Percentiles rank a stretch among this genome's conserved stretches.
Conservation (phyloP, 2,113 vertebrate species). For the Hippopotamus amphibius region DNA sequence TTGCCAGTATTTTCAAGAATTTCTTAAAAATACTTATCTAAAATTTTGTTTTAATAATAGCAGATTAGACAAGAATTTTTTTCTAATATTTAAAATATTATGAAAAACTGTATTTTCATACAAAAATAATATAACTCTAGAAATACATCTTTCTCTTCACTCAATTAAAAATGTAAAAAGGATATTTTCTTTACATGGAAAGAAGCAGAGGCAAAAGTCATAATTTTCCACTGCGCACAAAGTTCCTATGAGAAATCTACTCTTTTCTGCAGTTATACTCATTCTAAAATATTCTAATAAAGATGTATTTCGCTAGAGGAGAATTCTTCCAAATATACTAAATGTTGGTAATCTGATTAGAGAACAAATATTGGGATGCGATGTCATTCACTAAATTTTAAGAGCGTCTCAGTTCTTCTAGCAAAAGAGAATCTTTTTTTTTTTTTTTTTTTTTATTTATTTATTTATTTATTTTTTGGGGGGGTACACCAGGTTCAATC, state of each 20-base stretch:
- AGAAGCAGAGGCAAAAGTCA: background rate
- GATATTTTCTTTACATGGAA: constrained; percentile 34
- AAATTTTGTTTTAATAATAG: constrained; percentile 49
- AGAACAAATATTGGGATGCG: background rate
- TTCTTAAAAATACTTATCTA: constrained; percentile 70
- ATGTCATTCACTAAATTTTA: background rate
- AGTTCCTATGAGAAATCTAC: background rate
- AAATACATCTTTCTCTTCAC: constrained; percentile 10
- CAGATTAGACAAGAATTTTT: constrained; percentile 18
- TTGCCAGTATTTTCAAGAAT: constrained; percentile 58
- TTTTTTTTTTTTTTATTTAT: too few species aligned
- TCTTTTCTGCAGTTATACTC: background rate
- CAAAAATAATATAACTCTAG: constrained; percentile 12
- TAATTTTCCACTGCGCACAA: background rate
- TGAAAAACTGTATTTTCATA: background rate
- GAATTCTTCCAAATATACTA: background rate
- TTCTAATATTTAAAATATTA: constrained; percentile 58
- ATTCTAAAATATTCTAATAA: background rate
- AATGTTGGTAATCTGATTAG: background rate
- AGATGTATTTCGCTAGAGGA: constrained; percentile 20
- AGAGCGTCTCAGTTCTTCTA: background rate
- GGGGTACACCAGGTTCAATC: too few species aligned
- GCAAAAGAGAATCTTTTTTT: background rate
- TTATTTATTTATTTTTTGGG: too few species aligned
- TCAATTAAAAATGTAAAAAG: background rate